phyloP scores from a whole-genome alignment of 2,113 vertebrate genomes.

The Cephalopterus ornatus region DNA sequence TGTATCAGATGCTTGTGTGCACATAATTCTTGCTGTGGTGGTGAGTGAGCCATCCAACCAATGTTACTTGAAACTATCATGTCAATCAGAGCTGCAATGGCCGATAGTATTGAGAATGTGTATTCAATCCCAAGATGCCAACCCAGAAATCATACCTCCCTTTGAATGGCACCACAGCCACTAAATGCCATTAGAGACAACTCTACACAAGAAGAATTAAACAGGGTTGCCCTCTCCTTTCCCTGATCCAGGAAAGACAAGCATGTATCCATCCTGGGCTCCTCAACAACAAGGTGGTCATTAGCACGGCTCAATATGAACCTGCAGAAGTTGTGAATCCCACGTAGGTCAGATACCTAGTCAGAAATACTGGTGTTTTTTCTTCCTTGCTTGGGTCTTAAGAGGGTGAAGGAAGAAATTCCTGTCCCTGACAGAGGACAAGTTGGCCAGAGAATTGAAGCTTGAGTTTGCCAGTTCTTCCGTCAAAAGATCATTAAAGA shows the following conservation, averaged over 20 bases:
- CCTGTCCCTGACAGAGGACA: background rate
- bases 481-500: background rate
- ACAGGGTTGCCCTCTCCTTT: background rate
- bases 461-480: background rate
- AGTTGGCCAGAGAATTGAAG: background rate
- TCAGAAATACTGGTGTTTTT: background rate
- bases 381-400: background rate
- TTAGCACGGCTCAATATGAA: background rate
- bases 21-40: background rate
- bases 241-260: background rate
- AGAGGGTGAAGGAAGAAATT: background rate
- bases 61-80: background rate
- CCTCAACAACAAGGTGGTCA: background rate
- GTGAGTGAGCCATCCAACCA: background rate
- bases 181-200: background rate
- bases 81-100: background rate
- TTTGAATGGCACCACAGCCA: background rate
- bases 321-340: background rate
- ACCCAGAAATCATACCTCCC: background rate
- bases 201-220: background rate
- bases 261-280: background rate
- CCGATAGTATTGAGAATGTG: background rate
- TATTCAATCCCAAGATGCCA: background rate
- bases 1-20: background rate
- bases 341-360: background rate